Base-by-base conservation (phyloP, 2,113 vertebrate species). In the Scartelaos histophorus region DNA sequence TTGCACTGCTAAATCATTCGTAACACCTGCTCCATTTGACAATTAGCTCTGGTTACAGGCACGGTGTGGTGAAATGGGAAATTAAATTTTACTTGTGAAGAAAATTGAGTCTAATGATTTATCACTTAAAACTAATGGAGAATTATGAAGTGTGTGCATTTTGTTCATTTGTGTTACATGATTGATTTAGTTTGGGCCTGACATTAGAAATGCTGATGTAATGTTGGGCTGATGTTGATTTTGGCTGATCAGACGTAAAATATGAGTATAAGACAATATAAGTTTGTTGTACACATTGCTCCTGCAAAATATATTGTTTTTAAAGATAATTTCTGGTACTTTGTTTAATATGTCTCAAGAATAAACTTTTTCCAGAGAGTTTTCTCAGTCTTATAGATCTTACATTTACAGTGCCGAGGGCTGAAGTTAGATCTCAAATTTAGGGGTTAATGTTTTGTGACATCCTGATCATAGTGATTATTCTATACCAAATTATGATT, bases 11-110 rank as follows among this genome's bases (percentile, higher is more conserved):
- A n/a, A 66, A 46, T 47, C 13, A 66, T 10, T 66, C n/a, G 64
- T 66, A 66, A 66, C 65, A 66, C 43, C 65, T 66, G 65, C 65
- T 66, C 13, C n/a, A 66, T n/a, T 66, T 46, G 43, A 66, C 64
- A 45, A 16, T 46, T 24, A 46, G 5, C 12, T 15, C 34, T n/a
- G 38, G 61, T 43, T 64, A 38, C 35, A 19, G 61, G n/a, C 38
- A 35, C 38, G 9, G 43, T 16, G 43, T 19, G n/a, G 12, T 66
- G 43, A 47, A 10, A 17, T 35, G 60, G 15, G 29, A 35, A 62
- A 62, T 35, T 62, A 62, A 3, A 10, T 62, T 19, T 3, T 15
- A 34, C 13, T 61, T 61, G 56, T 24, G 56, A 24, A 35, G 60
- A 62, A 62, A 62, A 35, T 35, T 34, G 25, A 62, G 60, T 35